Percentiles rank a stretch among this genome's conserved stretches.
These are phyloP conservation scores for Camptogramma bilineatum DNA, from an alignment of 2,888 invertebrate genomes.

Conservation along the genomic window DNA sequence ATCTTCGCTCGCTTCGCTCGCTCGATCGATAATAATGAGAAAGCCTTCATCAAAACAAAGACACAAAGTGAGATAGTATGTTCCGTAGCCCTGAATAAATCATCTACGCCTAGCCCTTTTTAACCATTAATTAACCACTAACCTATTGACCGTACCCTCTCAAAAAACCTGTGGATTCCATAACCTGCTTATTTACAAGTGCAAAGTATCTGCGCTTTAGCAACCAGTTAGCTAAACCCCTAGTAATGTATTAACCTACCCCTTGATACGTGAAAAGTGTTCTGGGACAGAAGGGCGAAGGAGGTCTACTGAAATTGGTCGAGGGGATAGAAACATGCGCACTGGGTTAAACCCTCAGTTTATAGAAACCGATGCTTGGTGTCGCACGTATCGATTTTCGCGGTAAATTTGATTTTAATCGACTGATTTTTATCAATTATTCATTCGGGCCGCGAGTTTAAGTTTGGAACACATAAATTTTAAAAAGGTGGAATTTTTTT, in stretches of 20 bases:
- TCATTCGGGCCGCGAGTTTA: slow-evolving; percentile 1
- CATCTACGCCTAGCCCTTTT: neutral
- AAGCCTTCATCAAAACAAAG: no score
- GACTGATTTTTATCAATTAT: slow-evolving; percentile 4
- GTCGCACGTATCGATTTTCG: slow-evolving; percentile 53
- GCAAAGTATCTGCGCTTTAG: slow-evolving; percentile 51
- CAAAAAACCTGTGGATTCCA: slow-evolving; percentile 75
- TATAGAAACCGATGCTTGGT: slow-evolving; percentile 54
- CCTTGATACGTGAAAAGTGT: slow-evolving; percentile 26
- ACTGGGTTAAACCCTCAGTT: slow-evolving; percentile 58
- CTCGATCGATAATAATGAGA: no score
- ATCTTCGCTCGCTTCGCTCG: no score
- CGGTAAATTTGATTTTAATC: slow-evolving; percentile 13
- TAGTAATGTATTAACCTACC: slow-evolving; percentile 27
- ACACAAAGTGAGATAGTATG: no score
- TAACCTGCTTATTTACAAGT: slow-evolving; percentile 51
- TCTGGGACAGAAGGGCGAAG: slow-evolving; percentile 44
- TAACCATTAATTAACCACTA: neutral
- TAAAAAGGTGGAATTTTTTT: neutral
- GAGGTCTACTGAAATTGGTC: slow-evolving; percentile 55
- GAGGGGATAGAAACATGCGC: slow-evolving; percentile 69
- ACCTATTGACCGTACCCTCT: slow-evolving; percentile 4
- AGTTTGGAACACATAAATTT: slow-evolving; percentile 10
- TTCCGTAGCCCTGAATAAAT: neutral
- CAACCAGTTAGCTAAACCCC: slow-evolving; percentile 53